Conservation (phyloP, 2,888 invertebrate genomes). For the Graphium colonna region DNA sequence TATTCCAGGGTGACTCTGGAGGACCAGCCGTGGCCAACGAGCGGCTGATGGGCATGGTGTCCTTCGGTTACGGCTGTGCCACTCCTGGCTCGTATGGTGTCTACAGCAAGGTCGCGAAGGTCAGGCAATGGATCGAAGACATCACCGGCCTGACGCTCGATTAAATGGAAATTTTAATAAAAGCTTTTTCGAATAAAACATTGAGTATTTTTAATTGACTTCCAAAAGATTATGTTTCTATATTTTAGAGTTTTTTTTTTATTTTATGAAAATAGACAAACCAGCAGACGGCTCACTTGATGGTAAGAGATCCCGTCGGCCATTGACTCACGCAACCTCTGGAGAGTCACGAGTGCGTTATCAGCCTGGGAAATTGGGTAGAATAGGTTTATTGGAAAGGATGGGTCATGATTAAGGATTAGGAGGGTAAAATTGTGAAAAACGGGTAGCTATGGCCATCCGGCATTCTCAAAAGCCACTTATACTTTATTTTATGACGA, state of each 20-base stretch:
- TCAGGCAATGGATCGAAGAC: constrained; percentile 61
- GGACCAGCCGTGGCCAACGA: constrained; percentile 64
- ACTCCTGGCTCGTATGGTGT: constrained; percentile 68
- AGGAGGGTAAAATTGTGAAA: too few relatives aligned
- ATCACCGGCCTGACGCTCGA: constrained; percentile 52
- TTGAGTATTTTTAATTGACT: not conserved
- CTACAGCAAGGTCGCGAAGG: constrained; percentile 67
- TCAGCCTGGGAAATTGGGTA: too few relatives aligned
- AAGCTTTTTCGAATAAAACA: constrained; percentile 20
- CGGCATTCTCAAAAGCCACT: not conserved
- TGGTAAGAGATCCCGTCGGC: too few relatives aligned
- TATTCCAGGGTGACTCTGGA: constrained; percentile 67
- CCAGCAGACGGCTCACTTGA: too few relatives aligned
- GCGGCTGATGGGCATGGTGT: constrained; percentile 66
- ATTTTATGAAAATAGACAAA: too few relatives aligned
- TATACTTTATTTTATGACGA: not conserved
- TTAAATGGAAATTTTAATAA: constrained; percentile 29
- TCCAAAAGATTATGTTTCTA: not conserved
- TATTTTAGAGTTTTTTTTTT: not conserved
- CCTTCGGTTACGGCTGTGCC: constrained; percentile 73
- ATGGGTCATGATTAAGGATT: too few relatives aligned
- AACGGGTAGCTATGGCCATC: too few relatives aligned
- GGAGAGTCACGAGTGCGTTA: too few relatives aligned
- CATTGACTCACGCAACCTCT: too few relatives aligned
- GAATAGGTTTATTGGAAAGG: too few relatives aligned